Evolutionary conservation across 1,140 invertebrate genomes (phyloP).

Genomic region (Tetramorium simillimum): DNA sequence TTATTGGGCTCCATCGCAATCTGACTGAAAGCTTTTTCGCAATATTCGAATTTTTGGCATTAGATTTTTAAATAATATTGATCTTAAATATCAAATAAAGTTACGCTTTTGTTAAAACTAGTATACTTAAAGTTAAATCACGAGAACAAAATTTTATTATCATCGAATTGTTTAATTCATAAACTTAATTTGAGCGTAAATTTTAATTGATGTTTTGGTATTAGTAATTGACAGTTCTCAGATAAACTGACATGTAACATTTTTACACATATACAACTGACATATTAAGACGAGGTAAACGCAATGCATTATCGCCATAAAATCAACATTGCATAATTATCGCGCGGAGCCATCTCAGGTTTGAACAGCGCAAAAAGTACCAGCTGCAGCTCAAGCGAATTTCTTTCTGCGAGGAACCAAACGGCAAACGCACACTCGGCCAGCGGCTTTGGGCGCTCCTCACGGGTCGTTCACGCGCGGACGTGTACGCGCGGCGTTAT

Average conservation of each 20-base stretch:
- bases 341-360: slow-evolving; percentile 29
- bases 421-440: background rate
- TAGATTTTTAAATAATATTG: background rate
- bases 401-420: slow-evolving; percentile 29
- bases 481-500: background rate
- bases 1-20: background rate
- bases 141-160: background rate
- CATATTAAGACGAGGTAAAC: background rate
- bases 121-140: background rate
- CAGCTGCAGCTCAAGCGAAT: slow-evolving; percentile 44
- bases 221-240: background rate
- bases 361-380: slow-evolving; percentile 13
- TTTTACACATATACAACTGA: background rate
- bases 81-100: background rate
- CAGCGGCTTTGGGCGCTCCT: background rate
- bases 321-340: slow-evolving; percentile 49
- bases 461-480: background rate
- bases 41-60: background rate
- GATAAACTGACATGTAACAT: background rate
- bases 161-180: background rate
- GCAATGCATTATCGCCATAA: slow-evolving; percentile 7
- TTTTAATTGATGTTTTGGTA: background rate
- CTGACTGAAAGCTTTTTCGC: background rate
- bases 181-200: background rate
- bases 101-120: background rate